phyloP scores from a whole-genome alignment of 2,888 invertebrate species.

The Pheosia gnoma region DNA sequence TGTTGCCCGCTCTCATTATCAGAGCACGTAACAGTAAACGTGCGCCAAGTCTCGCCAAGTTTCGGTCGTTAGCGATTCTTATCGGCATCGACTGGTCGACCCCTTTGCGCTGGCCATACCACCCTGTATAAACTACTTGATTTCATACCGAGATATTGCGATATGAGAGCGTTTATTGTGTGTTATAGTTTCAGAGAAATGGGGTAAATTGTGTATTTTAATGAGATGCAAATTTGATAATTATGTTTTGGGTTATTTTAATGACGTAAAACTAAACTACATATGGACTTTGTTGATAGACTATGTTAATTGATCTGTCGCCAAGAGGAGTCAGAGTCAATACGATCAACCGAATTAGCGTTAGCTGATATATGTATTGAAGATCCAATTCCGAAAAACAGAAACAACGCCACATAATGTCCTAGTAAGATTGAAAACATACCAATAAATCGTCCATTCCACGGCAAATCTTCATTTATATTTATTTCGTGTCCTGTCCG shows the following conservation, averaged over 20 bases:
- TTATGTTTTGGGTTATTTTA: no score
- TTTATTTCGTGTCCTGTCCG: background rate
- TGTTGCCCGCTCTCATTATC: constrained; percentile 5
- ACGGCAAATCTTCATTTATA: background rate
- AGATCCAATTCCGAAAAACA: no score
- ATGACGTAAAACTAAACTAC: no score
- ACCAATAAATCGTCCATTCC: background rate
- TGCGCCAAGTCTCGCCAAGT: constrained; percentile 6
- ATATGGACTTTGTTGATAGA: no score
- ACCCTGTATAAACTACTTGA: background rate
- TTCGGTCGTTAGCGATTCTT: constrained; percentile 11
- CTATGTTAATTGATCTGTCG: no score
- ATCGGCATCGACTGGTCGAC: constrained; percentile 1
- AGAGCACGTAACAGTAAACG: background rate
- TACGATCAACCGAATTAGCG: no score
- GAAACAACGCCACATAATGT: no score
- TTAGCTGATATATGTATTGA: no score
- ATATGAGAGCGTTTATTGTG: background rate
- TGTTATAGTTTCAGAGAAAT: background rate
- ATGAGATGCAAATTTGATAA: background rate
- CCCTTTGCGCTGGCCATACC: background rate
- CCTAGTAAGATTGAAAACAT: background rate
- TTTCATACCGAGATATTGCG: background rate
- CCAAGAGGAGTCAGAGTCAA: no score
- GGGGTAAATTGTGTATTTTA: background rate